These are phyloP conservation scores for Epicauta chinensis DNA, from an alignment of 1,140 invertebrate genomes.

Conservation along the genomic window DNA sequence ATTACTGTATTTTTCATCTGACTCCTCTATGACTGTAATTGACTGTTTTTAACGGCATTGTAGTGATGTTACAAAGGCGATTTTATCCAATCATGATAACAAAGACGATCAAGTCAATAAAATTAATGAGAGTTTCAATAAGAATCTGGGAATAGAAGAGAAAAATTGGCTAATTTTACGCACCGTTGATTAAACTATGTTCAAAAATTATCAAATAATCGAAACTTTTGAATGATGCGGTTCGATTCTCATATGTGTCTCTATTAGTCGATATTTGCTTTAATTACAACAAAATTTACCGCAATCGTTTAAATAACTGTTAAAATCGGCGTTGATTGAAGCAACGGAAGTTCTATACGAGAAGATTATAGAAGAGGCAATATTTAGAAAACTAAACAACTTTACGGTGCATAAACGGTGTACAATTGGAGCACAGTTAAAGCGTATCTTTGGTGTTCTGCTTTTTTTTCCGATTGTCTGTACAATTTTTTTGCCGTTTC, in stretches of 20 bases:
- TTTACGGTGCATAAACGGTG: slow-evolving; percentile 15
- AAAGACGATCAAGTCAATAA: slow-evolving; percentile 7
- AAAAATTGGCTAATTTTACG: slow-evolving; percentile 9
- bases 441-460: slow-evolving; percentile 7
- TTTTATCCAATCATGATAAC: slow-evolving; percentile 1
- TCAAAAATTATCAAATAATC: too few relatives aligned
- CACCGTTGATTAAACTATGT: slow-evolving; percentile 15
- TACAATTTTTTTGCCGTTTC: too few relatives aligned
- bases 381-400: not conserved
- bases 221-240: too few relatives aligned
- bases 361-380: not conserved
- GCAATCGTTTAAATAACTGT: too few relatives aligned
- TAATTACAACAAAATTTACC: not conserved
- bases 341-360: slow-evolving; percentile 8
- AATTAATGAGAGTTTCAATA: too few relatives aligned
- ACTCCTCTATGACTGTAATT: too few relatives aligned
- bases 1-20: too few relatives aligned
- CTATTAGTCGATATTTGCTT: not conserved
- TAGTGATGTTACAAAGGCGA: not conserved
- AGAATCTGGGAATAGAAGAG: too few relatives aligned
- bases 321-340: not conserved
- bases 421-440: slow-evolving; percentile 16
- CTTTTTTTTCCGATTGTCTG: slow-evolving; percentile 4
- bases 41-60: too few relatives aligned
- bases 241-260: not conserved